Evolutionary conservation across 2,797 vertebrate genomes (phyloP).

Genomic region (Schizothorax lantsangensis): DNA sequence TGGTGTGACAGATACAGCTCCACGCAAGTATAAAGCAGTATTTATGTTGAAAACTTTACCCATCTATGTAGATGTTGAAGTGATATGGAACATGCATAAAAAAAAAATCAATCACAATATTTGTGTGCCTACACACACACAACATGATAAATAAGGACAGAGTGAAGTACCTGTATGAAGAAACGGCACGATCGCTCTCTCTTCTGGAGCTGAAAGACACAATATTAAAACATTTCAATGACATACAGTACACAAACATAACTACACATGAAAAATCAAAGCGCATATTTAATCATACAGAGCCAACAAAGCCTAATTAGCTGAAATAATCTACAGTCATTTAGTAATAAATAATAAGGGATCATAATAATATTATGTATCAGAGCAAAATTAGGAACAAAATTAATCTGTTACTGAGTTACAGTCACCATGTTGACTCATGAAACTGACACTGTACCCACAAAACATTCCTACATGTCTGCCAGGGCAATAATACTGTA

Average conservation of each 20-base stretch:
- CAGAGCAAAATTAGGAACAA: conserved; percentile 33
- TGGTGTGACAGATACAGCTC: conserved; percentile 61
- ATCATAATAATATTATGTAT: conserved; percentile 54
- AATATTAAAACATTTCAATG: conserved; percentile 36
- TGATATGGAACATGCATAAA: conserved; percentile 8
- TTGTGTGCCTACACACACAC: not conserved
- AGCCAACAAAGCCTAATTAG: conserved; percentile 48
- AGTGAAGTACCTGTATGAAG: conserved; percentile 59
- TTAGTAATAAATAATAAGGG: conserved; percentile 47
- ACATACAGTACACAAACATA: conserved; percentile 15
- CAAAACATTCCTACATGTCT: conserved; percentile 14
- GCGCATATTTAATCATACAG: conserved; percentile 34
- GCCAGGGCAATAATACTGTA: conserved; percentile 21
- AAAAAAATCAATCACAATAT: conserved; percentile 4
- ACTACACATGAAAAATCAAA: not conserved
- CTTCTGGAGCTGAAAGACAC: conserved; percentile 62
- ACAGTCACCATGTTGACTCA: conserved; percentile 27
- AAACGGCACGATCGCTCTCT: conserved; percentile 60
- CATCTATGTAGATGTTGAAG: conserved; percentile 18
- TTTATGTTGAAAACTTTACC: conserved; percentile 21
- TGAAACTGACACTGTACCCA: conserved; percentile 23
- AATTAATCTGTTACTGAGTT: conserved; percentile 46
- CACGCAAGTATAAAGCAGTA: conserved; percentile 72
- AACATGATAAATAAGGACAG: not conserved
- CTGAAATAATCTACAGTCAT: conserved; percentile 44